Percentiles rank a stretch among this genome's conserved stretches.
Evolutionary conservation across 2,888 invertebrate genomes (phyloP).

Genomic region (Hirtodrosophila alboralis): DNA sequence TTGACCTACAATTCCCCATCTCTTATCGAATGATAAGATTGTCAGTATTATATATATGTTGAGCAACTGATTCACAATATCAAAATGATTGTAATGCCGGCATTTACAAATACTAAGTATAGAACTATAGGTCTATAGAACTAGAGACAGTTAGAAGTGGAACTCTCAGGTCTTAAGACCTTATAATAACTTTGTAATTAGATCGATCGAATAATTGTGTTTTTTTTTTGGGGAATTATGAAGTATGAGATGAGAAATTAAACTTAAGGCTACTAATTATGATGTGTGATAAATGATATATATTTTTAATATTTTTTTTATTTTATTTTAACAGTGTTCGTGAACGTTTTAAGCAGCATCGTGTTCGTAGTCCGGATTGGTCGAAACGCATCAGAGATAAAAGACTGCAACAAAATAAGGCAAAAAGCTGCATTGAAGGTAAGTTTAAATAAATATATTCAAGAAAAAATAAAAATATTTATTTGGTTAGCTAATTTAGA

Average conservation of each 20-base stretch:
- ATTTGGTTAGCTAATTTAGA: slow-evolving; percentile 6
- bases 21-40: slow-evolving; percentile 54
- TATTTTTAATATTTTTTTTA: neutral
- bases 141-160: slow-evolving; percentile 20
- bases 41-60: slow-evolving; percentile 18
- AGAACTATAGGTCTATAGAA: slow-evolving; percentile 16
- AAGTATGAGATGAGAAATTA: slow-evolving; percentile 23
- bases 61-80: slow-evolving; percentile 13
- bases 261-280: slow-evolving; percentile 4
- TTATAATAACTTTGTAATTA: slow-evolving; percentile 6
- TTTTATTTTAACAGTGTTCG: slow-evolving; percentile 83
- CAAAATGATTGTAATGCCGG: neutral
- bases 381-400: slow-evolving; percentile 83
- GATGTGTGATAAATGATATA: neutral
- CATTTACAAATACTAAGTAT: neutral
- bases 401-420: slow-evolving; percentile 82
- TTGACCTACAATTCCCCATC: slow-evolving; percentile 52
- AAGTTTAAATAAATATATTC: slow-evolving; percentile 34
- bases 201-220: too few species aligned
- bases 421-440: slow-evolving; percentile 82
- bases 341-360: slow-evolving; percentile 82
- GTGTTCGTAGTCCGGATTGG: slow-evolving; percentile 84
- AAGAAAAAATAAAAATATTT: neutral
- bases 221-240: slow-evolving; percentile 18
- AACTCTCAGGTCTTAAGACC: slow-evolving; percentile 17